A percentile compares a stretch with the other conserved stretches of the same genome.
These are phyloP conservation scores for Sinotaia quadrata DNA, from an alignment of 2,888 invertebrate genomes.

Conservation along the genomic window DNA sequence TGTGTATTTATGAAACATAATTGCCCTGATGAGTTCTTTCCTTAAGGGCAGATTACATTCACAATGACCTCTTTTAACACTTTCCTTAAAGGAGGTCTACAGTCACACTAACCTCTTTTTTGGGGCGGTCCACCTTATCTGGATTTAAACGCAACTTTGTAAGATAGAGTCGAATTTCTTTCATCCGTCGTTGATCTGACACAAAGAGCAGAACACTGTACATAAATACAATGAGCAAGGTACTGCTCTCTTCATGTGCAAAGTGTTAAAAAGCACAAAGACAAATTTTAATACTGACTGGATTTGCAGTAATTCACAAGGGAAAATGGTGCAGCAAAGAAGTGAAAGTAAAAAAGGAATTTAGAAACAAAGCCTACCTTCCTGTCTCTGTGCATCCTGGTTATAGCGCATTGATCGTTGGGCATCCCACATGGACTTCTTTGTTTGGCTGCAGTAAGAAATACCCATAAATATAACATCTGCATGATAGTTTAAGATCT, in stretches of 20 bases:
- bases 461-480: no score
- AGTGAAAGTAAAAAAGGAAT: no score
- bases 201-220: conserved; percentile 2
- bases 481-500: no score
- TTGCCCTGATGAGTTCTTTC: no score
- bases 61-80: no score
- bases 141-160: conserved; percentile 62
- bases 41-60: no score
- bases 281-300: not conserved
- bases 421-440: conserved; percentile 70
- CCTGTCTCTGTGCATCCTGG: conserved; percentile 72
- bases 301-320: not conserved
- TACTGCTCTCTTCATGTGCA: not conserved
- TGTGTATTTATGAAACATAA: no score
- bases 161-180: conserved; percentile 68
- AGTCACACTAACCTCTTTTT: conserved; percentile 63
- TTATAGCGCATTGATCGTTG: conserved; percentile 70
- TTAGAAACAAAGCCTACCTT: conserved; percentile 53
- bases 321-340: no score
- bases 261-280: no score
- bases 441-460: conserved; percentile 61
- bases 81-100: no score
- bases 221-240: not conserved
- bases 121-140: conserved; percentile 67
- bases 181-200: conserved; percentile 69